phyloP scores from a whole-genome alignment of 2,888 invertebrate genomes.

The Calliphora vomitoria region DNA sequence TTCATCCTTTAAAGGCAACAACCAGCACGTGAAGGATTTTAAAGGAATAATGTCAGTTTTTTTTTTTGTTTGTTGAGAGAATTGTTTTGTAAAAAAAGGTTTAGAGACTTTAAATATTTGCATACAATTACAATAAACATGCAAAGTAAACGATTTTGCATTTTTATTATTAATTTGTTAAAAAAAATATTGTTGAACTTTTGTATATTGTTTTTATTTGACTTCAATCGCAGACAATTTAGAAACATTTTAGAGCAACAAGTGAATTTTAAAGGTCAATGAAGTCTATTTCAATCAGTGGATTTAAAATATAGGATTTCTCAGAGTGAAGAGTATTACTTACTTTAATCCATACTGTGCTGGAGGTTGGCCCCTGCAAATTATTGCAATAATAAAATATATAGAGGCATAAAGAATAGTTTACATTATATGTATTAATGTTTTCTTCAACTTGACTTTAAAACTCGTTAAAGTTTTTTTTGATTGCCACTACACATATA shows the following conservation, averaged over 20 bases:
- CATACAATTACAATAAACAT: not conserved
- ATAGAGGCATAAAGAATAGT: too few species aligned
- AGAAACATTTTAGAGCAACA: too few species aligned
- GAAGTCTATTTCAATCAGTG: too few species aligned
- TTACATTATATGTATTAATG: too few species aligned
- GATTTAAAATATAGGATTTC: too few species aligned
- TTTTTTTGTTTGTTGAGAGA: not conserved
- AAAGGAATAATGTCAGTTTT: not conserved
- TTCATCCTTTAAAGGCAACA: not conserved
- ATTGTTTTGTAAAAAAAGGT: not conserved
- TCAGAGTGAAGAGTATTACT: too few species aligned
- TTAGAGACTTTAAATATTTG: not conserved
- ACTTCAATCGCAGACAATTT: too few species aligned
- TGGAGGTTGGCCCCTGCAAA: too few species aligned
- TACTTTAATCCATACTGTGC: too few species aligned
- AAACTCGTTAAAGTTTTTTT: not conserved
- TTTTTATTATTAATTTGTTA: not conserved
- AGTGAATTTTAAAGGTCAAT: too few species aligned
- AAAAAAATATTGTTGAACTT: not conserved
- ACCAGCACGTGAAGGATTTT: slow-evolving; percentile 8
- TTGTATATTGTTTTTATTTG: too few species aligned
- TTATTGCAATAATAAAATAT: too few species aligned
- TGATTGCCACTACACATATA: not conserved
- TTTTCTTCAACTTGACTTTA: not conserved
- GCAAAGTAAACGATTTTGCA: not conserved